A percentile compares a stretch with the other conserved stretches of the same genome.
phyloP scores from a whole-genome alignment of 2,797 vertebrate genomes.

The Clamator glandarius region DNA sequence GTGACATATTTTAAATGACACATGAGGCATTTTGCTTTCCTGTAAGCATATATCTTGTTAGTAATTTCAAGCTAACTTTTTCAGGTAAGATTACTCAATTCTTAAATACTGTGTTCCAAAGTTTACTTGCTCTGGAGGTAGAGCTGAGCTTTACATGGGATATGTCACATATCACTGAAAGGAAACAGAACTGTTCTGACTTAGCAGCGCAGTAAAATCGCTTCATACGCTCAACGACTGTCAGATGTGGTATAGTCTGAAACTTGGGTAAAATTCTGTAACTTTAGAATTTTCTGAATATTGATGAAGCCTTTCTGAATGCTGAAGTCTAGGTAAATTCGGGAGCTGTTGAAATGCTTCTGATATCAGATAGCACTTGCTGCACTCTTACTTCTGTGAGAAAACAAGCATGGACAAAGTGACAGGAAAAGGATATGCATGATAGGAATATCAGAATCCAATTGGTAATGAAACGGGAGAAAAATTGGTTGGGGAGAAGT shows the following conservation, averaged over 20 bases:
- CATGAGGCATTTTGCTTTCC: neutral
- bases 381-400: neutral
- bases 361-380: neutral
- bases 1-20: neutral
- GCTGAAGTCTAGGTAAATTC: neutral
- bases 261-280: neutral
- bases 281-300: neutral
- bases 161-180: neutral
- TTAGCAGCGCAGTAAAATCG: neutral
- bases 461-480: neutral
- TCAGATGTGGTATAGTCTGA: neutral
- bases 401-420: neutral
- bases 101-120: neutral
- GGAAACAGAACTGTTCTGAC: neutral
- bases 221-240: fast-evolving
- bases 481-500: neutral
- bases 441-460: neutral
- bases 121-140: neutral
- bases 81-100: neutral
- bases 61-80: neutral
- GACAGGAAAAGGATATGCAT: neutral
- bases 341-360: neutral
- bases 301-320: neutral
- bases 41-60: neutral
- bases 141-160: neutral